These are phyloP conservation scores for Drosophila sulfurigaster DNA, from an alignment of 1,140 invertebrate genomes.

Conservation along the genomic window DNA sequence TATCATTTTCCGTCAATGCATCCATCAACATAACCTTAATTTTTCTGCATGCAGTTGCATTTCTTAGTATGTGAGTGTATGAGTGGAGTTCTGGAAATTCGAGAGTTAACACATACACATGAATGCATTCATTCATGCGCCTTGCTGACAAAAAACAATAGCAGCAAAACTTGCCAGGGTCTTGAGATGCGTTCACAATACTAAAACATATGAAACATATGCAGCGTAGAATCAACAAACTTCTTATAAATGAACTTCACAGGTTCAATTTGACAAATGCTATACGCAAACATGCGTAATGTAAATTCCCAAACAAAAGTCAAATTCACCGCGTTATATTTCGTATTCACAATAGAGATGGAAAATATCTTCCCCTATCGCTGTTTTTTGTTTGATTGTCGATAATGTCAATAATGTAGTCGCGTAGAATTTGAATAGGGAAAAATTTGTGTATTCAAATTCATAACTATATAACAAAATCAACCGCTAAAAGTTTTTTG, in stretches of 20 bases:
- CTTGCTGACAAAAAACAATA: conserved; percentile 24
- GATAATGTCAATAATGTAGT: no score
- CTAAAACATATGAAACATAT: background rate
- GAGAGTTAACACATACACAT: conserved; percentile 6
- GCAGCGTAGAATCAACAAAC: background rate
- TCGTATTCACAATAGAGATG: conserved; percentile 10
- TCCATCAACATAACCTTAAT: conserved; percentile 45
- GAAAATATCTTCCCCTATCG: background rate
- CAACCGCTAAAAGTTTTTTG: no score
- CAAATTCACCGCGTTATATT: conserved; percentile 13
- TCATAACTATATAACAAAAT: no score
- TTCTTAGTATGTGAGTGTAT: background rate
- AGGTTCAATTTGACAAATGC: background rate
- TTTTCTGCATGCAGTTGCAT: conserved; percentile 14
- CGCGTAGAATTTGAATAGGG: no score
- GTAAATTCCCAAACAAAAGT: background rate
- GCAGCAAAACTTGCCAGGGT: background rate
- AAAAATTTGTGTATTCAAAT: no score
- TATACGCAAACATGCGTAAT: background rate
- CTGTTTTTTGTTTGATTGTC: no score
- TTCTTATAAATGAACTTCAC: background rate
- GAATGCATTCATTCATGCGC: conserved; percentile 18
- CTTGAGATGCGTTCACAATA: background rate
- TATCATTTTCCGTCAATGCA: conserved; percentile 1
- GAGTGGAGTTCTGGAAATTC: background rate